phyloP scores from a whole-genome alignment of 2,888 invertebrate genomes.

The Philopedon plagiatum region DNA sequence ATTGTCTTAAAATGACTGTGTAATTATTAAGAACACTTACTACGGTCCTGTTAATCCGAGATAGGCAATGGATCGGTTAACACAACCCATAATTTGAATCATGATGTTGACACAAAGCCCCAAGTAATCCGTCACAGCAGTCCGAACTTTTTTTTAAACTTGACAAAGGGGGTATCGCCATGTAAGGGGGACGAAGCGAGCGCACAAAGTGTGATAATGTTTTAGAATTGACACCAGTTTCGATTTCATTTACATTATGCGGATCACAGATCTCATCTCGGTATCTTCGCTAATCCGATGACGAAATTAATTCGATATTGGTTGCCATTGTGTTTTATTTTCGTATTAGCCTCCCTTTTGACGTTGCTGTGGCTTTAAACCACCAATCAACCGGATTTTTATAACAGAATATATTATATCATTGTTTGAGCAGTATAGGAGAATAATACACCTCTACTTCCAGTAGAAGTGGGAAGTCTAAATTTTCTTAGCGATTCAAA shows the following conservation, averaged over 20 bases:
- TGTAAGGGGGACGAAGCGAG: constrained; percentile 53
- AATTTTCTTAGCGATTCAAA: too few relatives aligned
- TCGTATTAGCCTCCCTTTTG: constrained; percentile 35
- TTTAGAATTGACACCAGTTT: constrained; percentile 66
- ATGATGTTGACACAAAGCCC: constrained; percentile 69
- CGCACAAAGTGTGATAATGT: constrained; percentile 64
- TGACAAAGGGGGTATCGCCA: constrained; percentile 41
- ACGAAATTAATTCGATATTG: constrained; percentile 63
- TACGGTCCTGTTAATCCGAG: constrained; percentile 48
- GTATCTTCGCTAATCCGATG: constrained; percentile 63
- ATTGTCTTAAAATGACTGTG: too few relatives aligned
- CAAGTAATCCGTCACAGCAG: constrained; percentile 67
- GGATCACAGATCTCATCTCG: constrained; percentile 66
- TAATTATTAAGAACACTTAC: too few relatives aligned
- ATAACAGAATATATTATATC: not conserved
- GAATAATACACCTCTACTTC: too few relatives aligned
- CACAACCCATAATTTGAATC: constrained; percentile 67
- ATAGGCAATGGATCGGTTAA: constrained; percentile 56
- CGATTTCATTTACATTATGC: constrained; percentile 67
- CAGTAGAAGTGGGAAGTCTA: too few relatives aligned
- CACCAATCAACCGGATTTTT: constrained; percentile 9
- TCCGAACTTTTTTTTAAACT: constrained; percentile 45
- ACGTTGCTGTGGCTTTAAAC: constrained; percentile 25
- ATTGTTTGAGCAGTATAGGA: too few relatives aligned
- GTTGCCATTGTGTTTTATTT: constrained; percentile 55